A percentile compares a stretch with the other conserved stretches of the same genome.
Evolutionary conservation across 53 echinoderm and acorn worm species (phyloP).

Genomic region (Arbacia lixula): DNA sequence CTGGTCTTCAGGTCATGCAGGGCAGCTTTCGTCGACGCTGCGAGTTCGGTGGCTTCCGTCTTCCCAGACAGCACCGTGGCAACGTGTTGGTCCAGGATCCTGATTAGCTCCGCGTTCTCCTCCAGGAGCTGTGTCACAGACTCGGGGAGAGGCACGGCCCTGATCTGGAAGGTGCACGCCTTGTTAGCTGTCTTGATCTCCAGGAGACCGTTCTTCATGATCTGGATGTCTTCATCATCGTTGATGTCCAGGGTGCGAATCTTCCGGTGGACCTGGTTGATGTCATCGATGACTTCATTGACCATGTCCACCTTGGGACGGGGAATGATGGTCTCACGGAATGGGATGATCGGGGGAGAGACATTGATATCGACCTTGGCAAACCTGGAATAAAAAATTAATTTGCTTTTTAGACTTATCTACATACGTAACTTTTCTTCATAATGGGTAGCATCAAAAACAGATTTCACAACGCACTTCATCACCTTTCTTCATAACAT

Average conservation of each 20-base stretch:
- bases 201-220: conserved; percentile 81
- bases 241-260: conserved; percentile 65
- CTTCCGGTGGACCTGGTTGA: conserved; percentile 78
- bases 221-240: conserved; percentile 71
- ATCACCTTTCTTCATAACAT: no score
- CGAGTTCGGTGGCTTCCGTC: conserved; percentile 60
- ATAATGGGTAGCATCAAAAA: no score
- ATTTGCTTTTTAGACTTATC: no score
- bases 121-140: conserved; percentile 80
- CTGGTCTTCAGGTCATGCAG: conserved; percentile 69
- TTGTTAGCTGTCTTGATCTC: conserved; percentile 82
- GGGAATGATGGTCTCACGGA: conserved; percentile 95
- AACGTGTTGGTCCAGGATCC: conserved; percentile 75
- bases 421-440: no score
- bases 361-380: conserved; percentile 95
- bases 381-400: conserved; percentile 94
- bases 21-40: conserved; percentile 47
- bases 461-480: no score
- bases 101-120: conserved; percentile 74
- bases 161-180: conserved; percentile 71
- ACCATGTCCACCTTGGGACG: conserved; percentile 99
- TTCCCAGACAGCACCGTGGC: conserved; percentile 67
- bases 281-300: conserved; percentile 91
- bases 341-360: conserved; percentile 94
- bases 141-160: conserved; percentile 87